Evolutionary conservation across 1,140 invertebrate genomes (phyloP), one percentile per base, ranked within the genome.

Genomic region (Sycophila sp.): DNA sequence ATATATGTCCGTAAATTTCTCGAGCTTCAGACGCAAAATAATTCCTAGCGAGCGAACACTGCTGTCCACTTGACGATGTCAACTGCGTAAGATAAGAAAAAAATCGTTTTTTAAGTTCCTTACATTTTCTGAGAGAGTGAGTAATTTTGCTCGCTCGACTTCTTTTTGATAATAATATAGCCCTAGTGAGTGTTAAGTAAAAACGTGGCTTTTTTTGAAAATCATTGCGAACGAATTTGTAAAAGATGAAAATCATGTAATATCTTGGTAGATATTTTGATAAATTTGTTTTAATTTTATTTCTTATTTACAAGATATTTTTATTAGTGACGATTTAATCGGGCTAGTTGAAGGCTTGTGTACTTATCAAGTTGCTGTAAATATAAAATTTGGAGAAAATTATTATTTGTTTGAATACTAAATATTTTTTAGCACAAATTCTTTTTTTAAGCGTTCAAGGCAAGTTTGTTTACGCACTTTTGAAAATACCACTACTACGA

Each of bases 361-460:
- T 69, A 69, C 67, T 69, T 69, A 69, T 42, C 15, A 30, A 24
- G 42, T 69, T 30, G 15, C 11, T 69, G 67, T 69, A 69, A 69
- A 69, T 69, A 60, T 55, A n/a, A 55, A 55, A 6, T n/a, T 60
- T 34, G 28, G 22, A 51, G 5, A 15, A 19, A 62, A 40, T 30
- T 28, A 11, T 38, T 4, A 36, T 26, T 51, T 0, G 24, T 65
- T 38, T 30, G 6, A 53, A 30, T 56, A 55, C 0, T 6, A 56
- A 45, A 19, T n/a, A 53, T 40, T 51, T n/a, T 66, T 66, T 56
- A 55, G n/a, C 36, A 66, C 24, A 55, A 55, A 49, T 34, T 32
- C 42, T n/a, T n/a, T n/a, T n/a, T n/a, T n/a, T n/a, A n/a, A n/a
- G n/a, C n/a, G n/a, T n/a, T n/a, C n/a, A n/a, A n/a, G n/a, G n/a